These are phyloP conservation scores for Caenorhabditis sp. DNA, from an alignment of 2,888 invertebrate species.

Conservation along the genomic window DNA sequence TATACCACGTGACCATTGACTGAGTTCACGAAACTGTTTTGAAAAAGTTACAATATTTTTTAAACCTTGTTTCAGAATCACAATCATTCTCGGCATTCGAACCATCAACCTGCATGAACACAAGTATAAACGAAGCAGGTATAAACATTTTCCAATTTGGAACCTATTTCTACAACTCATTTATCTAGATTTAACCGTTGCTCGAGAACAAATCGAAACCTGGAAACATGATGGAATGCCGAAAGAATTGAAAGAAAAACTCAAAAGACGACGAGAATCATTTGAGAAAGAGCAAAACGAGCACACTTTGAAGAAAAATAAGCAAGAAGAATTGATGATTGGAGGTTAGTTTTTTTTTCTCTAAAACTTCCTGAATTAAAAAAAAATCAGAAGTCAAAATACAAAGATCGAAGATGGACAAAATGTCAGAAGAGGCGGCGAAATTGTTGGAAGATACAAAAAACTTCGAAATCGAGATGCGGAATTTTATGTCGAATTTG, in stretches of 20 bases:
- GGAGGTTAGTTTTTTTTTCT: slow-evolving; percentile 7
- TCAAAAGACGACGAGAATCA: slow-evolving; percentile 30
- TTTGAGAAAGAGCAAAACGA: slow-evolving; percentile 24
- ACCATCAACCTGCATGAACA: neutral
- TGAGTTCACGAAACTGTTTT: too few relatives aligned
- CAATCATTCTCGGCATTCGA: neutral
- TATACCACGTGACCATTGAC: too few relatives aligned
- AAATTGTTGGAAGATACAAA: neutral
- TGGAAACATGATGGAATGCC: slow-evolving; percentile 27
- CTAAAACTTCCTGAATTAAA: neutral
- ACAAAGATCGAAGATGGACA: slow-evolving; percentile 4
- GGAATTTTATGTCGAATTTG: neutral
- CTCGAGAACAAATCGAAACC: slow-evolving; percentile 20
- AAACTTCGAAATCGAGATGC: neutral
- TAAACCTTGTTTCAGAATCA: too few relatives aligned
- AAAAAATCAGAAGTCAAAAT: slow-evolving; percentile 17
- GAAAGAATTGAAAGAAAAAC: slow-evolving; percentile 26
- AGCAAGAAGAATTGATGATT: slow-evolving; percentile 15
- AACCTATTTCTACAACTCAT: too few relatives aligned
- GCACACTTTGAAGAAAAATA: slow-evolving; percentile 21
- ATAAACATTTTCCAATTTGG: neutral
- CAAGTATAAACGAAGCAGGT: neutral
- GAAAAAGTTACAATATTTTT: too few relatives aligned
- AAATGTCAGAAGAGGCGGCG: neutral
- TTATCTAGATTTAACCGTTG: slow-evolving; percentile 11